These are phyloP conservation scores for Ennomos erosarius DNA, from an alignment of 2,888 invertebrate genomes.

Conservation along the genomic window DNA sequence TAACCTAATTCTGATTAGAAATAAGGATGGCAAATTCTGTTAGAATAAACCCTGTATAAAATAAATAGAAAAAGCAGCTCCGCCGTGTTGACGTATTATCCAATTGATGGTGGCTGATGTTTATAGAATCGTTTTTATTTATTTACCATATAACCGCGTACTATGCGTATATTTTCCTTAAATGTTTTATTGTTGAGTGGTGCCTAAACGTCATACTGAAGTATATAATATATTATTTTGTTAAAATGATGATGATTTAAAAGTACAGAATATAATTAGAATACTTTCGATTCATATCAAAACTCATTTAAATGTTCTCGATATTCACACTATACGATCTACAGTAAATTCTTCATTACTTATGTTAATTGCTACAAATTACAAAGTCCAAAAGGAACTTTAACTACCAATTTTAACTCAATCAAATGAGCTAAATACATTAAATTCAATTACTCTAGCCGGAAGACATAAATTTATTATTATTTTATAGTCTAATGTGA, in stretches of 20 bases:
- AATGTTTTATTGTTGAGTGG: no score
- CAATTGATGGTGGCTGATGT: no score
- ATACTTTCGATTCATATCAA: constrained; percentile 56
- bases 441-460: constrained; percentile 71
- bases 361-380: constrained; percentile 56
- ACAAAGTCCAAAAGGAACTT: constrained; percentile 74
- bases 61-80: no score
- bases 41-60: no score
- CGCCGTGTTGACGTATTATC: no score
- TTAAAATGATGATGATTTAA: not conserved
- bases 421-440: constrained; percentile 71
- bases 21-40: no score
- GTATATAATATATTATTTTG: no score
- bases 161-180: no score
- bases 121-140: no score
- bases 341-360: constrained; percentile 77
- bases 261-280: constrained; percentile 40
- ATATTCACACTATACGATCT: constrained; percentile 60
- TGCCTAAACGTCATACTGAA: no score
- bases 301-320: constrained; percentile 42
- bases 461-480: constrained; percentile 81
- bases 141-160: no score
- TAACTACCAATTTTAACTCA: constrained; percentile 56
- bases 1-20: no score
- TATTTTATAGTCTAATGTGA: constrained; percentile 61